Base-by-base conservation (phyloP, 2,113 vertebrate genomes). In the Gorilla gorilla region DNA sequence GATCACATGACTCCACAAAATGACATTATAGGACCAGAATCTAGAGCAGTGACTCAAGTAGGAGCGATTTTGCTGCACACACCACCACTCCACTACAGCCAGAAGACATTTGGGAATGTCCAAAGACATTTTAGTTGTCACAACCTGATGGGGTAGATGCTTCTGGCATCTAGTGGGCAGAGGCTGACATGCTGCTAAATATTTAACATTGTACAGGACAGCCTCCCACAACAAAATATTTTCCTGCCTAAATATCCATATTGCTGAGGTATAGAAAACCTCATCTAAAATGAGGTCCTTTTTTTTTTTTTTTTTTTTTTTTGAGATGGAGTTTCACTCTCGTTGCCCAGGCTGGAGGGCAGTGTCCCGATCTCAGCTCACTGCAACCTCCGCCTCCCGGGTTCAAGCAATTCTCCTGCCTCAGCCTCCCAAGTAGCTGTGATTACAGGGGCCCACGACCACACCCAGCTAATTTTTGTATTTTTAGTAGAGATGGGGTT, bases 21-120 rank as follows among this genome's bases (percentile, higher is more conserved):
- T 25, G 43, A 23, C 25, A 13, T 30, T 48, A 35, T 6, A 89
- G 61, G 35, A 25, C 50, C 85, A 76, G 6, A 80, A 81, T 75
- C 61, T n/a, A 72, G 64, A 45, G 20, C 10, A 27, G 55, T 27
- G 20, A 22, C 73, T 52, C 35, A 50, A 6, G 11, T 68, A 7
- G 43, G 18, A 16, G 10, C 2, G 13, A 3, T 43, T 93, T 73
- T 80, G 22, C 20, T 32, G 12, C 12, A 64, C 27, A 64, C 55
- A 45, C 50, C 23, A 25, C 11, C 4, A 16, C 6, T 43, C 6
- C 0, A 14, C 12, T 23, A 0, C 35, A 8, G 38, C 7, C 6
- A 32, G 17, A 50, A 45, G 7, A 64, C 38, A 52, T 61, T 50
- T 84, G 43, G 27, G 4, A 23, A 14, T 10, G 6, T 70, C 50